Evolutionary conservation across 1,140 invertebrate genomes (phyloP).

Genomic region (Rhyzopertha dominica): DNA sequence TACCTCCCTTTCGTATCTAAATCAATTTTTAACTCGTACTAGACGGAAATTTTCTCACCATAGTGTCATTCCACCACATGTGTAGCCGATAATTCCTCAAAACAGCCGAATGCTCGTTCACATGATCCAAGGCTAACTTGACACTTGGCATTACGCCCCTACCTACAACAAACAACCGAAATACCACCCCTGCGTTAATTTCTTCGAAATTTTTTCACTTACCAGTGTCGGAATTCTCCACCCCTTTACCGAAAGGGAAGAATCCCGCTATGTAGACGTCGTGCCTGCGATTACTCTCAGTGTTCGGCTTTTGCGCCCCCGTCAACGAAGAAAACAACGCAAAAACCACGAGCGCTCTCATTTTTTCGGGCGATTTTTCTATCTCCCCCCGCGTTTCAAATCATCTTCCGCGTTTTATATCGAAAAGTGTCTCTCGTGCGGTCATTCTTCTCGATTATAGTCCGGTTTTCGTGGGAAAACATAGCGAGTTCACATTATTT

Average conservation of each 20-base stretch:
- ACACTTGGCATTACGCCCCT: constrained; percentile 91
- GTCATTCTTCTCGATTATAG: too few relatives aligned
- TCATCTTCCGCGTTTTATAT: too few relatives aligned
- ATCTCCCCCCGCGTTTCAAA: too few relatives aligned
- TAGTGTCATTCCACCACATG: constrained; percentile 93
- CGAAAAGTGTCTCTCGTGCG: too few relatives aligned
- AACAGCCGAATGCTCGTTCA: constrained; percentile 81
- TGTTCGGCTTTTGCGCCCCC: constrained; percentile 51
- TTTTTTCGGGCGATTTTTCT: too few relatives aligned
- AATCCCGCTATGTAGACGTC: constrained; percentile 90
- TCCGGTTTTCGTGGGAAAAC: too few relatives aligned
- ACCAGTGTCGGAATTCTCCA: constrained; percentile 64
- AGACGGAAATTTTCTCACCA: too few relatives aligned
- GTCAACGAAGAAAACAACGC: constrained; percentile 14
- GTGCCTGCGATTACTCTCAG: constrained; percentile 51
- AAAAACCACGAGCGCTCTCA: constrained; percentile 12
- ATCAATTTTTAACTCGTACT: too few relatives aligned
- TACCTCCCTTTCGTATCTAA: too few relatives aligned
- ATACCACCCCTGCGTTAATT: not conserved
- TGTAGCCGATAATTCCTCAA: constrained; percentile 82
- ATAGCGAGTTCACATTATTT: too few relatives aligned
- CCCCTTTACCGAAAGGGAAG: constrained; percentile 78
- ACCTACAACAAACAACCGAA: constrained; percentile 50
- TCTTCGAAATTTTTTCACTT: constrained; percentile 14
- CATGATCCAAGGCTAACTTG: constrained; percentile 84